Evolutionary conservation across 92 coral and sea anemone species (phyloP).

Genomic region (Bergia puertoricense): DNA sequence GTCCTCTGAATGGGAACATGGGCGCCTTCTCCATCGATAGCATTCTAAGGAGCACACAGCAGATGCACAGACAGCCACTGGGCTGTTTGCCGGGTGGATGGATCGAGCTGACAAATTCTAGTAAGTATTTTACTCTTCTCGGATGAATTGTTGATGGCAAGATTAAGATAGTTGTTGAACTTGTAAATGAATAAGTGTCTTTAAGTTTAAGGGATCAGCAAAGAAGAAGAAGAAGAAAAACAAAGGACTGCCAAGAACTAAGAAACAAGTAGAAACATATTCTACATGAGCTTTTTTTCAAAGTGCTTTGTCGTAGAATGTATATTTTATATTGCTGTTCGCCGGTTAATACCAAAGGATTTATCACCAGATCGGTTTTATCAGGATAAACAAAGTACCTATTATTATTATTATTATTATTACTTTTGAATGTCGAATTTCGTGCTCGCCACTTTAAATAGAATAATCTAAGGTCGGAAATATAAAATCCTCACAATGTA

Average conservation of each 20-base stretch:
- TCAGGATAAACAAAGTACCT: too few species aligned
- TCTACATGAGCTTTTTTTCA: background rate
- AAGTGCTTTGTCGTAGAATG: background rate
- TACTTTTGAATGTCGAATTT: too few species aligned
- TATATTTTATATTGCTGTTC: too few species aligned
- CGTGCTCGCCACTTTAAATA: background rate
- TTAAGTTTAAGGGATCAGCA: background rate
- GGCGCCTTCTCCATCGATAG: slow-evolving; percentile 27
- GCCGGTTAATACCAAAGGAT: too few species aligned
- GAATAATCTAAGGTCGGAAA: too few species aligned
- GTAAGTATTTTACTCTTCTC: background rate
- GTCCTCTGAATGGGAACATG: background rate
- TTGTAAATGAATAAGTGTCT: background rate
- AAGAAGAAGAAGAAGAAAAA: background rate
- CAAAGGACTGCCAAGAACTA: too few species aligned
- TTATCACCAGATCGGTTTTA: too few species aligned
- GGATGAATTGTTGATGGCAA: too few species aligned
- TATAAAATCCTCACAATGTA: background rate
- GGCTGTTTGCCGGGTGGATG: background rate
- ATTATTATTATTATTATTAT: too few species aligned
- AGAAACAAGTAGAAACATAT: too few species aligned
- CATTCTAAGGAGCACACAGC: slow-evolving; percentile 18
- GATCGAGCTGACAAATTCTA: slow-evolving; percentile 19
- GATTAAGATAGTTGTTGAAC: background rate
- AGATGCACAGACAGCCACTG: background rate